A percentile compares a stretch with the other conserved stretches of the same genome.
Conservation (phyloP, 2,888 invertebrate species). For the Limnephilus marmoratus region DNA sequence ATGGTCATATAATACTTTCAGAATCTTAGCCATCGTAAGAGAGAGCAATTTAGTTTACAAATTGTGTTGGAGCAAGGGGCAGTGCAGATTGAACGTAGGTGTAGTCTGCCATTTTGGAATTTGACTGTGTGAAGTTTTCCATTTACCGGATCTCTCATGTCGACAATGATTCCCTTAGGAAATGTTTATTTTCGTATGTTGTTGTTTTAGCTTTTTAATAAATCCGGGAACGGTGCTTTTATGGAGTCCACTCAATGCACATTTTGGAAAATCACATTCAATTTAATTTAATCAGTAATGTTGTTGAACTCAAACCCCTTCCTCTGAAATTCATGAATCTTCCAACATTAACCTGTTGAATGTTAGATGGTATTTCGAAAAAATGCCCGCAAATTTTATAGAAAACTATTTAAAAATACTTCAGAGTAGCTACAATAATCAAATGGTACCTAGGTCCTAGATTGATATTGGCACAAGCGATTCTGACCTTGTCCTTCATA, state of each 20-base stretch:
- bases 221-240: conserved; percentile 55
- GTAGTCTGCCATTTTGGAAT: conserved; percentile 33
- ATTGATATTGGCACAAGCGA: no score
- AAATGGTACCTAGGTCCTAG: no score
- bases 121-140: conserved; percentile 2
- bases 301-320: not conserved
- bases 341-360: no score
- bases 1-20: not conserved
- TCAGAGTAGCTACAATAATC: no score
- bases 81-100: conserved; percentile 6
- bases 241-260: not conserved
- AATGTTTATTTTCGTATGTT: conserved; percentile 33
- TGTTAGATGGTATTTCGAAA: no score
- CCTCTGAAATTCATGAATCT: not conserved
- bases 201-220: conserved; percentile 32
- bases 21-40: not conserved
- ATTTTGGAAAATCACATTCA: conserved; percentile 16
- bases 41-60: not conserved
- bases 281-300: not conserved
- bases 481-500: no score
- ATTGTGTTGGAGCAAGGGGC: not conserved
- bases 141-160: conserved; percentile 5
- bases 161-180: conserved; percentile 6
- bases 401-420: no score
- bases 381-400: no score